Evolutionary conservation across 2,113 vertebrate genomes (phyloP).

Genomic region (Oreamnos americanus): DNA sequence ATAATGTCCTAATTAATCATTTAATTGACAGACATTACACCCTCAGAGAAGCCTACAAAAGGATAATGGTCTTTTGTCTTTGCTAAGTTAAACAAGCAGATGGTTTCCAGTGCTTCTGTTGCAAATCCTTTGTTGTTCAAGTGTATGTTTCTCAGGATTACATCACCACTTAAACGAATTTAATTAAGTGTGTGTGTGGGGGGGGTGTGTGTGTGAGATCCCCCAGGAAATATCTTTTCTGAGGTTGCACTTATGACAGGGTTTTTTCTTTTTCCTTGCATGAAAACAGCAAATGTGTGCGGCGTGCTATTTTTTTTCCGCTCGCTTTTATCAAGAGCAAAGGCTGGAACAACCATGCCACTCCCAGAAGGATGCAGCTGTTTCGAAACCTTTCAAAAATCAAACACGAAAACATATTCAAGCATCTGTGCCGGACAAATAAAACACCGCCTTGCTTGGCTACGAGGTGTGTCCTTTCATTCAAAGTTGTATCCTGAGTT

Average conservation of each 20-base stretch:
- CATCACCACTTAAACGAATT: slow-evolving; percentile 36
- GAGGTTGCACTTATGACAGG: background rate
- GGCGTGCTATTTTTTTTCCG: background rate
- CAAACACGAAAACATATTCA: background rate
- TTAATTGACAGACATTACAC: slow-evolving; percentile 39
- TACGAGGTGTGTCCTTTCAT: background rate
- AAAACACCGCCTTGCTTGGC: background rate
- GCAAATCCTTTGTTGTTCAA: slow-evolving; percentile 55
- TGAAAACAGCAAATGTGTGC: background rate
- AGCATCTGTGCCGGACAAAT: background rate
- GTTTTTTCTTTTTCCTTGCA: background rate
- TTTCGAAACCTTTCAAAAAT: slow-evolving; percentile 29
- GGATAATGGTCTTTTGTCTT: slow-evolving; percentile 21
- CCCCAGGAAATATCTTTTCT: slow-evolving; percentile 61
- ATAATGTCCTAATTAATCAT: slow-evolving; percentile 28
- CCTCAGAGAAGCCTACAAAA: slow-evolving; percentile 25
- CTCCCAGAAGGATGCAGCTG: slow-evolving; percentile 45
- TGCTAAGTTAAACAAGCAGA: slow-evolving; percentile 50
- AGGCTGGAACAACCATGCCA: background rate
- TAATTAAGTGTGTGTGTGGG: slow-evolving; percentile 42
- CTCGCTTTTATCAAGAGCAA: slow-evolving; percentile 33
- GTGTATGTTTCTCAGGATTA: slow-evolving; percentile 63
- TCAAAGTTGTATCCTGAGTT: background rate
- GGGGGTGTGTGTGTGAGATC: background rate
- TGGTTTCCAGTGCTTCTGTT: slow-evolving; percentile 23